phyloP scores from a whole-genome alignment of 1,140 invertebrate species.

The Heliconius congener region DNA sequence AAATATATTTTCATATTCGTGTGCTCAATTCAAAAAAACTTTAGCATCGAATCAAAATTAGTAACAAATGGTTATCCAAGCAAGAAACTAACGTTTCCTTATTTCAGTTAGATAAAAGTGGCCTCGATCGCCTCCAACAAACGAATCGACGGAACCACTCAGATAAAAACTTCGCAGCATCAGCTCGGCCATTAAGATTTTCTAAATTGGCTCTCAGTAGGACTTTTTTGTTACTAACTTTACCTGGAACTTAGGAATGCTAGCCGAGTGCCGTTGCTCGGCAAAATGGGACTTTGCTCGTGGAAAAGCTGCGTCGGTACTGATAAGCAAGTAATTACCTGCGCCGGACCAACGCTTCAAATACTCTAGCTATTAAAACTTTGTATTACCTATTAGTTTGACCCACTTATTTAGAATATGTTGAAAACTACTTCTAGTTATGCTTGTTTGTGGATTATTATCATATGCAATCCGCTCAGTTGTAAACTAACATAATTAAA shows the following conservation, averaged over 20 bases:
- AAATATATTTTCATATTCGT: background rate
- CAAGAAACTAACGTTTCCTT: background rate
- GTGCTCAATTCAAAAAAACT: background rate
- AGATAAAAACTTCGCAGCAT: slow-evolving; percentile 26
- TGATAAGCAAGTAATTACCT: slow-evolving; percentile 45
- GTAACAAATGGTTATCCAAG: background rate
- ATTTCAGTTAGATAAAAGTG: background rate
- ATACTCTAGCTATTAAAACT: slow-evolving; percentile 40
- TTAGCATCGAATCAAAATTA: background rate
- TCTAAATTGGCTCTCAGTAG: slow-evolving; percentile 25
- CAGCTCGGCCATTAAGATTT: slow-evolving; percentile 32
- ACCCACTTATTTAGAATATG: slow-evolving; percentile 22
- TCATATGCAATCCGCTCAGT: background rate
- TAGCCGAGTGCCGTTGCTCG: slow-evolving; percentile 32
- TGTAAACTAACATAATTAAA: background rate
- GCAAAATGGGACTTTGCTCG: slow-evolving; percentile 31
- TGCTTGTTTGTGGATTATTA: background rate
- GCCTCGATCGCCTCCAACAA: slow-evolving; percentile 14
- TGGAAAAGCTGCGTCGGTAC: slow-evolving; percentile 32
- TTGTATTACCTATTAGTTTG: slow-evolving; percentile 34
- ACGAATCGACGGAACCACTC: slow-evolving; percentile 20
- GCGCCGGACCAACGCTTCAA: slow-evolving; percentile 29
- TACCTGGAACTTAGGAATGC: slow-evolving; percentile 28
- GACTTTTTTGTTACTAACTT: slow-evolving; percentile 32
- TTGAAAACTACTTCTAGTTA: slow-evolving; percentile 10